Base-by-base conservation (phyloP, 2,888 invertebrate species). In the Lobophora halterata region DNA sequence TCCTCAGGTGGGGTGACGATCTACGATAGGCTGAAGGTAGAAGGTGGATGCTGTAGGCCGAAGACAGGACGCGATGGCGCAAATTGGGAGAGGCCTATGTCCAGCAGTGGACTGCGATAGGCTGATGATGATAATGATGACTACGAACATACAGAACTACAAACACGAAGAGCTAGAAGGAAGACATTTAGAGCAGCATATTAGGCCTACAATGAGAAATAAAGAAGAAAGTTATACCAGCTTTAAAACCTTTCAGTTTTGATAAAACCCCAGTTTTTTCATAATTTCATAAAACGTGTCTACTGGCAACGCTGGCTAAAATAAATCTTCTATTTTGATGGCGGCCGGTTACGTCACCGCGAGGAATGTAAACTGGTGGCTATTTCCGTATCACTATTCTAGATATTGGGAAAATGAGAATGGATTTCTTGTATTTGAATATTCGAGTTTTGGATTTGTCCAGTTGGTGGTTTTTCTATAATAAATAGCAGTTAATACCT, bases 241-340 rank as follows among this genome's bases (percentile, higher is more conserved):
- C n/a, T n/a, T 32, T 21, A 13, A 32, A 28, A 32, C 13, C 10
- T 39, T 21, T 18, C 38, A 32, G 23, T 21, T 13, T 24, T 32
- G 27, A 33, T 43, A 49, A 36, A 49, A 46, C 46, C 43, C 42
- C 30, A 45, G 32, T 13, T 26, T 40, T 57, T 55, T 55, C 52
- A 54, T 61, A 59, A 55, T 53, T 55, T 76, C 74, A 75, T 77
- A 46, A 72, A 72, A 71, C 65, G 58, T 57, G 75, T 71, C 73
- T 72, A 73, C 65, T 80, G 80, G 81, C 81, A 81, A 77, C 79
- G 61, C 55, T 61, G 65, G 72, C 71, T 64, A 75, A 82, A 82
- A 83, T 83, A 79, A 46, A 79, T 77, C 52, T 64, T 71, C 79
- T 83, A 83, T 85, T 83, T 82, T 72, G 55, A 72, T 58, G 50